Evolutionary conservation across 2,888 invertebrate species (phyloP).

Genomic region (Drosophila subquinaria): DNA sequence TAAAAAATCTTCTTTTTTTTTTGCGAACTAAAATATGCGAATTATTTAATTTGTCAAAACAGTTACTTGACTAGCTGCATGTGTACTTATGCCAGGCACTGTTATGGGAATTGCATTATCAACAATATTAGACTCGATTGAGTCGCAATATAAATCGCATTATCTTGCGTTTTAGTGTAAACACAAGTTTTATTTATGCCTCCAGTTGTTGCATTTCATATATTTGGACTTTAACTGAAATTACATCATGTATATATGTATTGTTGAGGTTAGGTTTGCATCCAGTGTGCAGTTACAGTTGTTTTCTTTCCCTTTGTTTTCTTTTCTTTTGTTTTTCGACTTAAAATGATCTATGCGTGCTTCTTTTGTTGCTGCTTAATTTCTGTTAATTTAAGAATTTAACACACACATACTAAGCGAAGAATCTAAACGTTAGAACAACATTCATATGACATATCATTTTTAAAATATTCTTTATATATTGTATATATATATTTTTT

Average conservation of each 20-base stretch:
- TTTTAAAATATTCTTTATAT: constrained; percentile 18
- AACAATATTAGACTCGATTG: not conserved
- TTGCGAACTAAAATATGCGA: too few relatives aligned
- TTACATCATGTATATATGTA: not conserved
- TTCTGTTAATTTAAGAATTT: constrained; percentile 44
- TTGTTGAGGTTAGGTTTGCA: constrained; percentile 11
- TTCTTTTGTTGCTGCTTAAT: constrained; percentile 21
- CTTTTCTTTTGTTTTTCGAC: constrained; percentile 10
- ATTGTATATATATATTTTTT: constrained; percentile 18
- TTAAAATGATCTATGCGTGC: constrained; percentile 33
- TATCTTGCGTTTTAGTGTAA: constrained; percentile 6
- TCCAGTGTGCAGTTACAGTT: constrained; percentile 4
- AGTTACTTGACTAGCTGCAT: too few relatives aligned
- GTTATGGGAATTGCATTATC: constrained; percentile 16
- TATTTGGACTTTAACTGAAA: constrained; percentile 1
- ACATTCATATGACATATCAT: constrained; percentile 41
- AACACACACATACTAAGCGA: constrained; percentile 60
- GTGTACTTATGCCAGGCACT: constrained; percentile 13
- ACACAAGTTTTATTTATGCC: constrained; percentile 13
- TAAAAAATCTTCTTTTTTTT: too few relatives aligned
- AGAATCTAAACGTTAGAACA: constrained; percentile 53
- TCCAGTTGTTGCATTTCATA: constrained; percentile 1
- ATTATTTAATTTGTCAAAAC: too few relatives aligned
- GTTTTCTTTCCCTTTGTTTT: constrained; percentile 9
- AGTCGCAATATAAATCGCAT: constrained; percentile 6